Percentiles rank a stretch among this genome's conserved stretches.
Conservation (phyloP, 2,888 invertebrate genomes). For the Elysia crispata region DNA sequence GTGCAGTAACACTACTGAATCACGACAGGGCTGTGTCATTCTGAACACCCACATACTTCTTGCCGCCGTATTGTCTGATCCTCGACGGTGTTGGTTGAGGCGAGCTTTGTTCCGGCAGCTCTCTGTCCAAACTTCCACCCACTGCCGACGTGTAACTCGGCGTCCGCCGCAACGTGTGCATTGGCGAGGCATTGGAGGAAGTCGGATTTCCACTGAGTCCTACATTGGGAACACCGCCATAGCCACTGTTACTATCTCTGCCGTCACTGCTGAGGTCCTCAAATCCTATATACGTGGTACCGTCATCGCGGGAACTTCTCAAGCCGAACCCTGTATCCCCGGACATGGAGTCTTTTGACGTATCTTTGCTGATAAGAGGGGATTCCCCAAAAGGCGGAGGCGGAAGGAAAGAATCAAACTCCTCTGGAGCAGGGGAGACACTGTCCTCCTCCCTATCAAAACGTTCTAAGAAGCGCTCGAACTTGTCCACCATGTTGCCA, state of each 20-base stretch:
- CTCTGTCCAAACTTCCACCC: constrained; percentile 48
- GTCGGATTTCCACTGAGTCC: constrained; percentile 24
- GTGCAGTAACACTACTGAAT: background rate
- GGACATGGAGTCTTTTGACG: background rate
- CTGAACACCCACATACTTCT: constrained; percentile 58
- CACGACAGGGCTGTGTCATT: constrained; percentile 38
- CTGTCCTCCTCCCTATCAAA: background rate
- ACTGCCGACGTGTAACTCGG: constrained; percentile 64
- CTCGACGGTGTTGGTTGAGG: background rate
- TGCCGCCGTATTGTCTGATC: constrained; percentile 56
- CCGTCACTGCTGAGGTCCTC: constrained; percentile 45
- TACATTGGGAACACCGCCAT: constrained; percentile 18
- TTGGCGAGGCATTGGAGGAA: constrained; percentile 14
- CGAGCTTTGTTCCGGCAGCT: background rate
- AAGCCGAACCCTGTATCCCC: background rate
- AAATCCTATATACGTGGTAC: constrained; percentile 18
- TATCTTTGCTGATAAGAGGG: constrained; percentile 28
- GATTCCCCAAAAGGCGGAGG: constrained; percentile 41
- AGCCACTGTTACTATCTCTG: too few relatives aligned
- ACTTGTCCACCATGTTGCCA: background rate
- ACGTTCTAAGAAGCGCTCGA: background rate
- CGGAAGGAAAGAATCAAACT: constrained; percentile 37
- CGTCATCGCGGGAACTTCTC: background rate
- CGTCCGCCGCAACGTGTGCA: constrained; percentile 53
- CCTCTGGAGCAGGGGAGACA: background rate